Conservation (phyloP, 2,888 invertebrate genomes). For the Drosophila flavopinicola region DNA sequence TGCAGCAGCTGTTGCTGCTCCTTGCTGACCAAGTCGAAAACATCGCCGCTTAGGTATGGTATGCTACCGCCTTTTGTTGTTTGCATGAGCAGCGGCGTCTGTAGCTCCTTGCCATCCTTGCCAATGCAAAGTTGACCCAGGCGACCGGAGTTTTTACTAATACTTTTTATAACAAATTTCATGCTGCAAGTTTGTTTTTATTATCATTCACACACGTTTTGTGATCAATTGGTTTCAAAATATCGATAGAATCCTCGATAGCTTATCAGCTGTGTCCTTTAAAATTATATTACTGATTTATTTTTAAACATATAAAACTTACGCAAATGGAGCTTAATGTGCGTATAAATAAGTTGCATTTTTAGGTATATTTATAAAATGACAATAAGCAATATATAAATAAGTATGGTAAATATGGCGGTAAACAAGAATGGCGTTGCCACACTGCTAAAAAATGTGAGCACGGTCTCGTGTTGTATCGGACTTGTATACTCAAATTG, state of each 20-base stretch:
- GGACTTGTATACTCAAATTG: too few species aligned
- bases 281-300: too few species aligned
- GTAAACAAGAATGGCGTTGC: not conserved
- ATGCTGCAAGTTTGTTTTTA: constrained; percentile 84
- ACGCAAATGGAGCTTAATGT: too few species aligned
- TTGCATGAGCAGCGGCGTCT: constrained; percentile 91
- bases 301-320: too few species aligned
- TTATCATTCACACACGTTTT: constrained; percentile 36
- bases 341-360: too few species aligned
- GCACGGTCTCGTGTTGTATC: too few species aligned
- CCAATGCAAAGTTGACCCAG: constrained; percentile 86
- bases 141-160: constrained; percentile 87
- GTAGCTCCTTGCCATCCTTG: constrained; percentile 85
- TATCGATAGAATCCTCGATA: constrained; percentile 29
- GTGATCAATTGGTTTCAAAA: constrained; percentile 2
- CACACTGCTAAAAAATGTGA: not conserved
- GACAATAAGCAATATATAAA: too few species aligned
- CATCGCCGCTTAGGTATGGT: constrained; percentile 92
- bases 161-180: constrained; percentile 89
- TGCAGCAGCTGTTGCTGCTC: constrained; percentile 87
- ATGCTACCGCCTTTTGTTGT: constrained; percentile 92
- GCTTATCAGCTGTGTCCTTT: constrained; percentile 15
- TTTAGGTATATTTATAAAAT: too few species aligned
- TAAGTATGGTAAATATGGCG: too few species aligned
- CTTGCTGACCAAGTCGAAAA: constrained; percentile 87